Base-by-base conservation (phyloP, 2,113 vertebrate genomes). In the Perca schrenkii region DNA sequence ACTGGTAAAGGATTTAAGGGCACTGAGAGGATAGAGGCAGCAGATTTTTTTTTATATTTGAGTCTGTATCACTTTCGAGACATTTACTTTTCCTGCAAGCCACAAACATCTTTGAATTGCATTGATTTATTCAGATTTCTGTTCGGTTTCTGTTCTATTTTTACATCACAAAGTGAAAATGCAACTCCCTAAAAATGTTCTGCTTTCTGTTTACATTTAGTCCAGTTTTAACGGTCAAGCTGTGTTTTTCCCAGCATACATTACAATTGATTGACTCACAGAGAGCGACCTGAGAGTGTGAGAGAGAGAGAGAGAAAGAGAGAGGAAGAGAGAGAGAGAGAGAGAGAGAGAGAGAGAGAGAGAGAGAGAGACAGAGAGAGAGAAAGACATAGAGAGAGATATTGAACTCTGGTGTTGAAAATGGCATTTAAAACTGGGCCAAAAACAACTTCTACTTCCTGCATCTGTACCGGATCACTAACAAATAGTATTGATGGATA, bases 1-100 rank as follows among this genome's bases (percentile, higher is more conserved):
- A 12, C 54, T 28, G 76, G 31, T 49, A 14, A 71, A 77, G 52
- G 31, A 87, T 86, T 79, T 61, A 52, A 56, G 14, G 49, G 19
- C 31, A 6, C 40, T 11, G 13, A 61, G 52, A 36, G 43, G 62
- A 50, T 58, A 49, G 31, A 80, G 12, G 53, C 70, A 67, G 56
- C 46, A 40, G 49, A 40, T 47, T 65, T 40, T 40, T 40, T 43
- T 43, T 43, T 0, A 43, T 43, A 11, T 73, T 71, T 34, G 43
- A 64, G 7, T 60, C 16, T 7, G 0, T 17, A 25, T 73, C 46
- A 60, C 46, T 17, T 79, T 69, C 2, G 14, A 60, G n/a, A 36
- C n/a, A 54, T 69, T 77, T 61, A 56, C 14, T 66, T 65, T 76
- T 77, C 34, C 22, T 74, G 7, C 43, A 31, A 66, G n/a, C 15